phyloP scores from a whole-genome alignment of 2,797 vertebrate genomes.

The Sebastes oblongus region DNA sequence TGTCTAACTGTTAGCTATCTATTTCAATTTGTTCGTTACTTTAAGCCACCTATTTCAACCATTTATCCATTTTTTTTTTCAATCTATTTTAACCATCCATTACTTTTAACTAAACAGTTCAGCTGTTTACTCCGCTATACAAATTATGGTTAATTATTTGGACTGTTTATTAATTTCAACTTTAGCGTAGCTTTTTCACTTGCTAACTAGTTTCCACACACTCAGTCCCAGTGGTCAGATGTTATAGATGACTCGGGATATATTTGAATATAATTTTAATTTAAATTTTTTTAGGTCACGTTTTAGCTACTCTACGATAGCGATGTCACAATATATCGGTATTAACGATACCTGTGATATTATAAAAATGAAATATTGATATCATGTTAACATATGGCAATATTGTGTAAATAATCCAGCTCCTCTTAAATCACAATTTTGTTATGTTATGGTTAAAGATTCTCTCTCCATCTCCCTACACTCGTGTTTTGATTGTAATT shows the following conservation, averaged over 20 bases:
- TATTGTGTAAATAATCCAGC: too few relatives aligned
- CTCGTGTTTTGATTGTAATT: too few relatives aligned
- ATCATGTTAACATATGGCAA: too few relatives aligned
- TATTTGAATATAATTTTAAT: too few relatives aligned
- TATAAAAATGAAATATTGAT: not conserved
- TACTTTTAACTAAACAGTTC: not conserved
- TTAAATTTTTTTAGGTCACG: too few relatives aligned
- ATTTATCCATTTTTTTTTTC: not conserved
- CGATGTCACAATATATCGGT: too few relatives aligned
- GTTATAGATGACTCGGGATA: not conserved
- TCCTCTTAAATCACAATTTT: too few relatives aligned
- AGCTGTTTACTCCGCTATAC: not conserved
- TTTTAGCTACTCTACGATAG: too few relatives aligned
- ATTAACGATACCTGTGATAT: fast-evolving
- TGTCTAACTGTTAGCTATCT: too few relatives aligned
- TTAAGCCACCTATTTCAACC: not conserved
- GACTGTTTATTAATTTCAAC: not conserved
- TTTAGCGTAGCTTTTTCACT: not conserved
- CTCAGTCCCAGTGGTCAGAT: not conserved
- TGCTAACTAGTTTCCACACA: not conserved
- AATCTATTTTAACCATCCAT: not conserved
- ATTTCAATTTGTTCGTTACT: not conserved
- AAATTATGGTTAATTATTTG: not conserved
- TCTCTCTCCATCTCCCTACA: too few relatives aligned
- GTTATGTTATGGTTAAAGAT: too few relatives aligned